Base-by-base conservation (phyloP, 2,797 vertebrate genomes). In the Crax fasciolata region DNA sequence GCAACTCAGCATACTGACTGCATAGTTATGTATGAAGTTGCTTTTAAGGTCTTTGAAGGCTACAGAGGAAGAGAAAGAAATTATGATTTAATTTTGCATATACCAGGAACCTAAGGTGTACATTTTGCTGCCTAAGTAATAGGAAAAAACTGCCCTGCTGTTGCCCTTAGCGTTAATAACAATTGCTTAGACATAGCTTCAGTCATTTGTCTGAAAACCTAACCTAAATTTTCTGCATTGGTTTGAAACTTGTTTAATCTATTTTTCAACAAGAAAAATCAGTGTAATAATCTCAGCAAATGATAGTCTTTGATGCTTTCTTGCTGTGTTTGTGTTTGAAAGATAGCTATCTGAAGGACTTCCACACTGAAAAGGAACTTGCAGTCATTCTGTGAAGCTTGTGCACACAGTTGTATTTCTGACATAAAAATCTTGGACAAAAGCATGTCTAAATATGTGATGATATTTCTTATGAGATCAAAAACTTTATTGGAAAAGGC, bases 401-500 rank as follows among this genome's bases (percentile, higher is more conserved):
- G 9, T 85, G n/a, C 10, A 2, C 38, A 32, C 21, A 4, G 27
- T 73, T 92, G 30, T 62, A 17, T 92, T 94, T 93, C 68, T 89
- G 41, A 65, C 77, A 14, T 55, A 93, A 85, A 80, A 68, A 78
- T 89, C 58, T 72, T 49, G 65, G 71, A 83, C 62, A 95, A 94
- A 95, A 90, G 75, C 62, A 13, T 59, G 46, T 78, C 35, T 51
- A 91, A 91, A 55, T 46, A 35, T 44, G 43, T 89, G 82, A 58
- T 58, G 28, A 30, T 94, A 62, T 75, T 90, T 89, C 78, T 83
- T 90, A 89, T 67, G 61, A 94, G 75, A 96, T 87, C 73, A 72
- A 73, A 95, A 91, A 70, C 30, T 89, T 90, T 94, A 81, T 84
- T 92, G 73, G 82, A 91, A 92, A 96, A 87, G 27, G 48, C 76